Evolutionary conservation across 53 echinoderm and acorn worm genomes (phyloP), one percentile per base, ranked within the genome.

Genomic region (Holothuria scabra): DNA sequence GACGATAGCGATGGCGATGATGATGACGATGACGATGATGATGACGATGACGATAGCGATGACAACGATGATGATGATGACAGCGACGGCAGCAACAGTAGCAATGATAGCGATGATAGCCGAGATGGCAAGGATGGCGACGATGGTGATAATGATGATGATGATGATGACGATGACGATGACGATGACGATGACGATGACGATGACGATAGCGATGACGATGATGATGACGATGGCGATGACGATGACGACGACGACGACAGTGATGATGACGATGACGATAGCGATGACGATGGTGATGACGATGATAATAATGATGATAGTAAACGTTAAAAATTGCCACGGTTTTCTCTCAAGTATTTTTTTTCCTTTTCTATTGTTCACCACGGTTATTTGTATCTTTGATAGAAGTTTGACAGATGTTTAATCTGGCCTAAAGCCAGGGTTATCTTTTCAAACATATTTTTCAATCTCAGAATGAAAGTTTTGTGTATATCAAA

Each of bases 1-100:
- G 76, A 22, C 56, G 25, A 22, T 46, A 34, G 21, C 5, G 31
- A 29, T 57, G 16, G 33, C 59, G 79, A 3, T 79, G 59, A 55
- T 79, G 30, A 46, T 76, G 76, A 52, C 56, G 28, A 79, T 30
- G 31, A 14, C 33, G 4, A 48, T 75, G 76, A 21, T 75, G 46
- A 34, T 56, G 48, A 56, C 8, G 57, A 60, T 25, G 48, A 75
- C 56, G 46, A 10, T 75, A 56, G 56, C 56, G 38, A 31, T 75
- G 76, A 75, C 56, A 20, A 75, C 56, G 76, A 75, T 75, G 60
- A 58, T 80, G 81, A 30, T 59, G 38, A 81, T 81, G 81, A 81
- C 62, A 64, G 41, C 37, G 82, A 81, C 41, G 65, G 62, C 62
- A 24, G 2, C 62, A 41, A 8, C 44, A 22, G 41, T 82, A 57